phyloP scores from a whole-genome alignment of 2,113 vertebrate species.

The Ammodytes dubius region DNA sequence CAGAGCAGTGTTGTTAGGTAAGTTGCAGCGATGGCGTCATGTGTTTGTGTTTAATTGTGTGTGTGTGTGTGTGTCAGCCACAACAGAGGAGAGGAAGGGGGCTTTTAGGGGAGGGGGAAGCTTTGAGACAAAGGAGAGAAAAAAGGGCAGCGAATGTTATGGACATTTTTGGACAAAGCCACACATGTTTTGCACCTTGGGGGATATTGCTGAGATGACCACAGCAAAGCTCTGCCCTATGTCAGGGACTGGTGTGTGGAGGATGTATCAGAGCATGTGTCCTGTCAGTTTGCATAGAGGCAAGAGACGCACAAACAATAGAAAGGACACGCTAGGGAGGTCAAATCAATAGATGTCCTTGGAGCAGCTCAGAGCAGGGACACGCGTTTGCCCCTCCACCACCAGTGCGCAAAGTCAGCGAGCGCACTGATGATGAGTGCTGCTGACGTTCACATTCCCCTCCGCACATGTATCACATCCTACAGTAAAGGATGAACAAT shows the following conservation, averaged over 20 bases:
- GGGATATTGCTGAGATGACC: constrained; percentile 29
- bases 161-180: constrained; percentile 51
- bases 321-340: constrained; percentile 43
- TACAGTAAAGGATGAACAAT: constrained; percentile 28
- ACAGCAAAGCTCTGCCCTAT: constrained; percentile 20
- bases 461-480: neutral
- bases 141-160: constrained; percentile 23
- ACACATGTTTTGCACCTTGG: constrained; percentile 14
- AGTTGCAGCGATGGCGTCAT: neutral
- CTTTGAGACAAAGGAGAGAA: constrained; percentile 36
- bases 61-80: constrained; percentile 14
- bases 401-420: neutral
- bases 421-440: neutral
- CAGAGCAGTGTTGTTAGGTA: constrained; percentile 10
- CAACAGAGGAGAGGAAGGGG: constrained; percentile 41
- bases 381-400: neutral
- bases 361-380: constrained; percentile 21
- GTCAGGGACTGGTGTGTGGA: constrained; percentile 1
- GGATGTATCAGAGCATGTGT: constrained; percentile 17
- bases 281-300: neutral
- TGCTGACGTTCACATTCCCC: constrained; percentile 9
- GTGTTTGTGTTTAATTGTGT: constrained; percentile 16
- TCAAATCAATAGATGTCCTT: constrained; percentile 67
- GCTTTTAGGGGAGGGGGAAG: neutral
- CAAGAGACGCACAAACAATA: constrained; percentile 6